A percentile compares a stretch with the other conserved stretches of the same genome.
phyloP scores from a whole-genome alignment of 2,113 vertebrate genomes.

The Proteles cristata region DNA sequence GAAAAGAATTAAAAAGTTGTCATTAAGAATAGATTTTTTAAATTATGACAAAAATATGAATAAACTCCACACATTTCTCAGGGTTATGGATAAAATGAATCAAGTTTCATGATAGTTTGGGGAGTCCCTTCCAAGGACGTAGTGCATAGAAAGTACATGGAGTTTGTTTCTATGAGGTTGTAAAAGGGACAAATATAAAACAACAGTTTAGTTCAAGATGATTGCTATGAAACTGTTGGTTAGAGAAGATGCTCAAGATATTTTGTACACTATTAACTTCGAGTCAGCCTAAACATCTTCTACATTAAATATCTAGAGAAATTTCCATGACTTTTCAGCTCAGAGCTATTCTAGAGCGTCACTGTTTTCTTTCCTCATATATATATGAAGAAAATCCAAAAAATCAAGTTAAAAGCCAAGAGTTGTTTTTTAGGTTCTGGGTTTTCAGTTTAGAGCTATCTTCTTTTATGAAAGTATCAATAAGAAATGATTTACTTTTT shows the following conservation, averaged over 20 bases:
- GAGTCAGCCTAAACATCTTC: not conserved
- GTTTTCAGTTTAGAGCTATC: conserved; percentile 48
- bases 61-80: not conserved
- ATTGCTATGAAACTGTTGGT: not conserved
- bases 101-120: not conserved
- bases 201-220: not conserved
- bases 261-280: conserved; percentile 36
- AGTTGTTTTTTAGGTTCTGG: conserved; percentile 26
- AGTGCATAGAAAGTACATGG: not conserved
- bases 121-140: not conserved
- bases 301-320: conserved; percentile 33
- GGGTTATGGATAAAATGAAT: conserved; percentile 44
- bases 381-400: not conserved
- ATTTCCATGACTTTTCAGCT: not conserved
- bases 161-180: not conserved
- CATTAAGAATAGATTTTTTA: conserved; percentile 46
- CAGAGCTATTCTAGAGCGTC: not conserved
- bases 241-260: conserved; percentile 23
- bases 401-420: not conserved
- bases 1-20: conserved; percentile 47
- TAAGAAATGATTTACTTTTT: conserved; percentile 27
- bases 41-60: conserved; percentile 26
- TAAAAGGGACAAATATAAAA: not conserved
- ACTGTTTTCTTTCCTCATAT: not conserved
- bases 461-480: conserved; percentile 53